A percentile compares a stretch with the other conserved stretches of the same genome.
These are phyloP conservation scores for Aromia moschata DNA, from an alignment of 2,888 invertebrate genomes.

Conservation along the genomic window DNA sequence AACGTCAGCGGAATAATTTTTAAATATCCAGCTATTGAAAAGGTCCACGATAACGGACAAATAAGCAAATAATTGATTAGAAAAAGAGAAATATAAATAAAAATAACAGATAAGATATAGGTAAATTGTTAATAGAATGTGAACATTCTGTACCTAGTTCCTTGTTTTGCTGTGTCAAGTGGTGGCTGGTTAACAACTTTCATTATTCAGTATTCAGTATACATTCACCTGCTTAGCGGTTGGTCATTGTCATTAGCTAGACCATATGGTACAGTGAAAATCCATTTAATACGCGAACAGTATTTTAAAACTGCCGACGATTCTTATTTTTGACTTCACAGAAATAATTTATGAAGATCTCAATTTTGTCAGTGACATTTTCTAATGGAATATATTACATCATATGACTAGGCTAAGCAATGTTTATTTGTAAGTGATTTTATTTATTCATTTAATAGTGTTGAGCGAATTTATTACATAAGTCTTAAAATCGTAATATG, in stretches of 20 bases:
- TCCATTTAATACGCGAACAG: conserved; percentile 14
- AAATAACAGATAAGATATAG: conserved; percentile 10
- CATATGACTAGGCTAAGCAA: conserved; percentile 34
- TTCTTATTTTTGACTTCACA: background rate
- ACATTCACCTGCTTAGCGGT: conserved; percentile 58
- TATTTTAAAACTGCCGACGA: background rate
- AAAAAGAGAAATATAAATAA: conserved; percentile 12
- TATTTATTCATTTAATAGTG: background rate
- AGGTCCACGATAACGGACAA: no score
- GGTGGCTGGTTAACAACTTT: conserved; percentile 53
- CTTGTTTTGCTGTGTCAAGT: conserved; percentile 45
- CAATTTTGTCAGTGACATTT: conserved; percentile 28
- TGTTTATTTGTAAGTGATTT: conserved; percentile 36
- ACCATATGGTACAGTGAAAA: conserved; percentile 53
- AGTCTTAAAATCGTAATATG: conserved; percentile 36
- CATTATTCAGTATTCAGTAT: conserved; percentile 56
- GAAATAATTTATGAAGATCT: background rate
- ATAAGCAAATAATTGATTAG: background rate
- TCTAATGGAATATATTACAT: conserved; percentile 37
- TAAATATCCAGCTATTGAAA: no score
- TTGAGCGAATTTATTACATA: conserved; percentile 33
- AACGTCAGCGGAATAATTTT: conserved; percentile 44
- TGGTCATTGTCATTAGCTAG: conserved; percentile 44
- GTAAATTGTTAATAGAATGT: conserved; percentile 34
- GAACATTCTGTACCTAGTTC: conserved; percentile 40